These are phyloP conservation scores for Galerucella pusilla DNA, from an alignment of 2,888 invertebrate genomes.

Conservation along the genomic window DNA sequence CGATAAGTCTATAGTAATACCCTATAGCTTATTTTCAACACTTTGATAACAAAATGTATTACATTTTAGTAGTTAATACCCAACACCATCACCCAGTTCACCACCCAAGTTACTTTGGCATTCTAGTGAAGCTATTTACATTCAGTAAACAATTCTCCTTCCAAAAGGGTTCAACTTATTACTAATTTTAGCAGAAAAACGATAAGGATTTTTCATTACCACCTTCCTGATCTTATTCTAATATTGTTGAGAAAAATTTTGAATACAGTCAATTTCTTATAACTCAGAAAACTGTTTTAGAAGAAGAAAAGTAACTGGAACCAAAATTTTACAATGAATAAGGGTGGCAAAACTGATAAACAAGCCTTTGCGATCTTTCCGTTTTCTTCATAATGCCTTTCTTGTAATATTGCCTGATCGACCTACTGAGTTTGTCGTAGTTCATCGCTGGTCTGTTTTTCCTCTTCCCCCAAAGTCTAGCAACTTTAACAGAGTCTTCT, in stretches of 20 bases:
- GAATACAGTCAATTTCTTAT: background rate
- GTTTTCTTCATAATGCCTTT: slow-evolving; percentile 99
- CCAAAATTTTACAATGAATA: slow-evolving; percentile 79
- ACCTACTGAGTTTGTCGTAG: slow-evolving; percentile 98
- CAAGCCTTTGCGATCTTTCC: slow-evolving; percentile 95
- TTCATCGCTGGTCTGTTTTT: slow-evolving; percentile 99
- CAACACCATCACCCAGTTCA: slow-evolving; percentile 33
- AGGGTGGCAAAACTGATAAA: slow-evolving; percentile 98
- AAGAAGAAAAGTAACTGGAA: slow-evolving; percentile 1
- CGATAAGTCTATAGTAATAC: slow-evolving; percentile 58
- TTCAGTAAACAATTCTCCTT: slow-evolving; percentile 7
- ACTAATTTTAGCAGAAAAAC: background rate
- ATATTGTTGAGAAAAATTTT: background rate
- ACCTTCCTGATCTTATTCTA: background rate
- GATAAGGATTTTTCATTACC: background rate
- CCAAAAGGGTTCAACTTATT: background rate
- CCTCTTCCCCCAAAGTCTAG: slow-evolving; percentile 96
- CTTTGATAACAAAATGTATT: slow-evolving; percentile 61
- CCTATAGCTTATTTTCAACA: slow-evolving; percentile 54
- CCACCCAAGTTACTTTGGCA: slow-evolving; percentile 43
- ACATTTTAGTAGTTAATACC: slow-evolving; percentile 40
- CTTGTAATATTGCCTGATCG: slow-evolving; percentile 98
- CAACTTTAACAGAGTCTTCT: slow-evolving; percentile 97
- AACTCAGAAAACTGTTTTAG: background rate
- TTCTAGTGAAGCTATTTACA: slow-evolving; percentile 34